Percentiles rank a stretch among this genome's conserved stretches.
Evolutionary conservation across 2,888 invertebrate species (phyloP).

Genomic region (Athripsodes cinereus): DNA sequence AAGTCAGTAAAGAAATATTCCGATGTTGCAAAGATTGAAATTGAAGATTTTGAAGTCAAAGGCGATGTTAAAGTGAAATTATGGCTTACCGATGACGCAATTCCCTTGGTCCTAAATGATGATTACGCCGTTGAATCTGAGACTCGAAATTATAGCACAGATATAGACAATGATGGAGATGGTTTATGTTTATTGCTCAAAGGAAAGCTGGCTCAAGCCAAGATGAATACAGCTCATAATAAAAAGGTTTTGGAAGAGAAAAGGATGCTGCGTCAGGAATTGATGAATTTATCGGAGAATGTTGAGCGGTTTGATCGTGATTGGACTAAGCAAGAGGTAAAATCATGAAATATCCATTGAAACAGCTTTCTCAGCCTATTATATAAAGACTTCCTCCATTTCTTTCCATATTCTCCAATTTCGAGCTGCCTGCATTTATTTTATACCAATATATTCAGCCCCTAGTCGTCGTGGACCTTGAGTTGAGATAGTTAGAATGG

Average conservation of each 20-base stretch:
- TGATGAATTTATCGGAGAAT: slow-evolving; percentile 11
- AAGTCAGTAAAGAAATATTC: slow-evolving; percentile 8
- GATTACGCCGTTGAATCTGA: slow-evolving; percentile 7
- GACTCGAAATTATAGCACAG: not conserved
- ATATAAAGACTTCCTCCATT: too few relatives aligned
- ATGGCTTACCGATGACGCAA: slow-evolving; percentile 20
- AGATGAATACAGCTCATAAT: slow-evolving; percentile 19
- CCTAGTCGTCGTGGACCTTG: too few relatives aligned
- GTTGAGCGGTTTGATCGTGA: slow-evolving; percentile 14
- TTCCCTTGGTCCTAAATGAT: slow-evolving; percentile 15
- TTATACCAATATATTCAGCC: too few relatives aligned
- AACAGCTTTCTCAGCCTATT: too few relatives aligned
- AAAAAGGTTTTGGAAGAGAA: slow-evolving; percentile 16
- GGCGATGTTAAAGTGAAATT: slow-evolving; percentile 15
- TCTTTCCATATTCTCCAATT: too few relatives aligned
- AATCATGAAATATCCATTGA: too few relatives aligned
- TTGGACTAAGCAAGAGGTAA: not conserved
- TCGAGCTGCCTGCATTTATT: too few relatives aligned
- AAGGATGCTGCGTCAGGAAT: slow-evolving; percentile 15
- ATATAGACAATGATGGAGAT: slow-evolving; percentile 12
- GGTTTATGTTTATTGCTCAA: slow-evolving; percentile 9
- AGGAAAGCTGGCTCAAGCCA: slow-evolving; percentile 18
- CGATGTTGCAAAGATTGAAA: slow-evolving; percentile 17
- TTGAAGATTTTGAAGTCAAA: slow-evolving; percentile 11
- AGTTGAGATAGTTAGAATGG: too few relatives aligned